Evolutionary conservation across 2,797 vertebrate species (phyloP).

Genomic region (Mus minutoides): DNA sequence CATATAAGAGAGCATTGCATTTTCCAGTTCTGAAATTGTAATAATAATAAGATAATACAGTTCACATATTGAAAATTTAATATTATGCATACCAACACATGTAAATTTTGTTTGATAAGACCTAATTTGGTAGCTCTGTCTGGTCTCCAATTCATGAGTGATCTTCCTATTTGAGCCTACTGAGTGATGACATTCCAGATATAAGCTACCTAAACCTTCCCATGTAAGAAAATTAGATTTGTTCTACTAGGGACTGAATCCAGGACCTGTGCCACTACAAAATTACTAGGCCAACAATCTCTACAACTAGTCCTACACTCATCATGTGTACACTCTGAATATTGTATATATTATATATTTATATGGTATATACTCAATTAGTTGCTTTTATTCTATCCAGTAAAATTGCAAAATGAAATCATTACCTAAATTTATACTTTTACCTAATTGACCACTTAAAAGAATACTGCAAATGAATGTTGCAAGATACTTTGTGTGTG

Average conservation of each 20-base stretch:
- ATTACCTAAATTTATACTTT: neutral
- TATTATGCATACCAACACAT: neutral
- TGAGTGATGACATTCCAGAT: neutral
- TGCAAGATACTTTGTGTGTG: neutral
- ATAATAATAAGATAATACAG: conserved; percentile 10
- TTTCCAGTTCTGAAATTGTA: conserved; percentile 29
- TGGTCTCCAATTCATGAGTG: neutral
- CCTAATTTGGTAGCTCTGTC: neutral
- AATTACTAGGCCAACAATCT: neutral
- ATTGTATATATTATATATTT: neutral
- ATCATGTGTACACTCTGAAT: neutral
- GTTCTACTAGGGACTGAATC: neutral
- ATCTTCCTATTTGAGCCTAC: neutral
- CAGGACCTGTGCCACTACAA: neutral
- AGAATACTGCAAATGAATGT: neutral
- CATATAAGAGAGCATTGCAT: neutral
- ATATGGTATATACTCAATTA: neutral
- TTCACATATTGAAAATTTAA: neutral
- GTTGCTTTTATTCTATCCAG: neutral
- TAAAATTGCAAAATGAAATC: conserved; percentile 9
- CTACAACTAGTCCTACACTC: neutral
- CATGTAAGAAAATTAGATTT: neutral
- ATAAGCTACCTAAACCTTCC: neutral
- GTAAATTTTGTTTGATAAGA: neutral
- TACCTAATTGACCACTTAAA: conserved; percentile 19